Base-by-base conservation (phyloP, 92 coral and sea anemone species). In the Epizoanthus rinbou region DNA sequence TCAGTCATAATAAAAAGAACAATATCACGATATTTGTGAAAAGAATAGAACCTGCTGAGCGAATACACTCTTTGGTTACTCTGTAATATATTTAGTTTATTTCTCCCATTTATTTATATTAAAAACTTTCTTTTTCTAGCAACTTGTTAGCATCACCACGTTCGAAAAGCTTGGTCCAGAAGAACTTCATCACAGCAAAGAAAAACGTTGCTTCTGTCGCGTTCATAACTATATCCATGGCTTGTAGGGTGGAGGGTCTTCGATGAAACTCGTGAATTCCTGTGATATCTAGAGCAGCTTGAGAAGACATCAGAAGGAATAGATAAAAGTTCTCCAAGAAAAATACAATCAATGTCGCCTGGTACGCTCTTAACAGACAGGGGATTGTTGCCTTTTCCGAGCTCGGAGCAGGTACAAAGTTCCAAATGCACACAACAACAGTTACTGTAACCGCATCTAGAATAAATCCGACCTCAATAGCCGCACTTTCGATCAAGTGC, bases 161-260 rank as follows among this genome's bases (percentile, higher is more conserved):
- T 84, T 93, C 97, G 76, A 93, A 93, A 22, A 93, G 72, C 63
- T 93, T 93, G 64, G 88, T 93, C 97, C 97, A 93, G 76, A 93
- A 91, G 58, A 93, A 93, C 16, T 93, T 93, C 97, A 93, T 93
- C 23, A 93, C 87, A 8, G 91, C 94, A 57, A 93, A 93, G 79
- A 91, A 93, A 67, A 93, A 93, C 8, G 97, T 91, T 3, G 97
- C 97, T 57, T 93, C 94, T 1, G 97, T 91, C 6, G 97, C 97
- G 64, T 93, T 93, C 87, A 93, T 81, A 10, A 93, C 89, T 41
- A 93, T 86, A 21, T 91, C 94, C 69, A 93, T 58, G 1, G 97
- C 97, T 64, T 93, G 97, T 18, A 93, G 82, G 1, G 90, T 91
- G 17, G 88, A 82, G 3, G 94, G 86, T 31, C 92, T 76, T 60